Evolutionary conservation across 2,113 vertebrate species (phyloP).

Genomic region (Motacilla alba): DNA sequence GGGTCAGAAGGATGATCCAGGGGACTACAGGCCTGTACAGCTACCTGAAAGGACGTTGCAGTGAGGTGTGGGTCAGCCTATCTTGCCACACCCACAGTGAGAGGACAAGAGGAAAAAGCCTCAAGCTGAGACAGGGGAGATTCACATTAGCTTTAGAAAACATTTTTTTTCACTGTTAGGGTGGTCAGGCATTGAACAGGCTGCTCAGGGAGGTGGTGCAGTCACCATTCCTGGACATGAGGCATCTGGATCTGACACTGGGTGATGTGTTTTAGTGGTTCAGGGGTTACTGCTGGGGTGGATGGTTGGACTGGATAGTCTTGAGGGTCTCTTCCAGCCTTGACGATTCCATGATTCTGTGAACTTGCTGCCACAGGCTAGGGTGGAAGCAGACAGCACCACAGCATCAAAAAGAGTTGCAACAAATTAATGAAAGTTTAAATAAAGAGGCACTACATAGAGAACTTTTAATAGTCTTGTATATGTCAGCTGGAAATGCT

Average conservation of each 20-base stretch:
- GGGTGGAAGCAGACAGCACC: neutral
- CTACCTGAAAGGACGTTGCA: neutral
- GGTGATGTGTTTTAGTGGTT: neutral
- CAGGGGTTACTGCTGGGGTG: neutral
- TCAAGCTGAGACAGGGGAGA: too few relatives aligned
- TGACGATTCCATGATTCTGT: neutral
- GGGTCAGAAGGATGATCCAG: neutral
- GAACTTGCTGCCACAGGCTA: neutral
- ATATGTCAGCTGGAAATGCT: neutral
- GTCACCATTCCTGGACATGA: neutral
- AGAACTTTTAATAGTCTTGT: neutral
- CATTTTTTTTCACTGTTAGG: neutral
- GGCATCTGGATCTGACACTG: neutral
- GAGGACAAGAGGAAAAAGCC: neutral
- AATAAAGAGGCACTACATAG: neutral
- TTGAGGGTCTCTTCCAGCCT: neutral
- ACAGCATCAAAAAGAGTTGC: neutral
- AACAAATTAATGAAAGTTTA: neutral
- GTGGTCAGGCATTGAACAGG: neutral
- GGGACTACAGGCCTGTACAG: neutral
- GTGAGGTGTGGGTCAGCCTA: neutral
- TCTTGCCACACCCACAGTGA: neutral
- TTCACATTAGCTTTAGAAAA: neutral
- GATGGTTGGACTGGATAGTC: neutral
- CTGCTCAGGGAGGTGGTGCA: neutral